Conservation (phyloP, 2,113 vertebrate genomes). For the Procavia capensis region DNA sequence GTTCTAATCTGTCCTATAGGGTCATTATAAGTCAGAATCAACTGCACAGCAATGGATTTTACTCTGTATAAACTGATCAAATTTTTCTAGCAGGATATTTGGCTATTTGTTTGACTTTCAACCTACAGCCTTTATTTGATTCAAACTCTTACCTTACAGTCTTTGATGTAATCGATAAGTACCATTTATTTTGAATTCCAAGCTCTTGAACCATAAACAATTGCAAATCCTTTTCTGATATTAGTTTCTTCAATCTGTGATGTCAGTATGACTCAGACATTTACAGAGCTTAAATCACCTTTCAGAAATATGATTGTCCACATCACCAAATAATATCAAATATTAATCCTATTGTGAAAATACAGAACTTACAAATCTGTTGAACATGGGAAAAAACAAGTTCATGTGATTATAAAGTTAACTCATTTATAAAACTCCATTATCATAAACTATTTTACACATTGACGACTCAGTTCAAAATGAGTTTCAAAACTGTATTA, state of each 20-base stretch:
- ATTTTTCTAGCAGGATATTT: slow-evolving; percentile 64
- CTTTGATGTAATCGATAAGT: slow-evolving; percentile 40
- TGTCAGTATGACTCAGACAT: slow-evolving; percentile 30
- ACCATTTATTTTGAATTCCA: slow-evolving; percentile 45
- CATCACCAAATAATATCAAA: slow-evolving; percentile 32
- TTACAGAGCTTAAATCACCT: slow-evolving; percentile 30
- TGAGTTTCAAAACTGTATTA: slow-evolving; percentile 15
- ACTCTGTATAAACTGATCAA: slow-evolving; percentile 10
- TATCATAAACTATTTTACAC: slow-evolving; percentile 8
- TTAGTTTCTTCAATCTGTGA: slow-evolving; percentile 52
- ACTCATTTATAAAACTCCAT: not conserved
- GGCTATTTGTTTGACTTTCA: slow-evolving; percentile 69
- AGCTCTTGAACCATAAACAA: slow-evolving; percentile 58
- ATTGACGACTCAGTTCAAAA: slow-evolving; percentile 36
- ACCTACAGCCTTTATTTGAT: slow-evolving; percentile 19
- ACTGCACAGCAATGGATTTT: too few relatives aligned
- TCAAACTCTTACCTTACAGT: slow-evolving; percentile 47
- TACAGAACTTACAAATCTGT: not conserved
- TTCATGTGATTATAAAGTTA: not conserved
- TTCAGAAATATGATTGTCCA: slow-evolving; percentile 15
- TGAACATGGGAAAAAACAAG: not conserved
- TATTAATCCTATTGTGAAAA: not conserved
- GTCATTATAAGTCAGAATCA: too few relatives aligned
- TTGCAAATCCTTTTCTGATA: slow-evolving; percentile 46
- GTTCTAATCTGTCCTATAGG: too few relatives aligned